phyloP scores from a whole-genome alignment of 2,888 invertebrate species.

The Drosophila leonis region DNA sequence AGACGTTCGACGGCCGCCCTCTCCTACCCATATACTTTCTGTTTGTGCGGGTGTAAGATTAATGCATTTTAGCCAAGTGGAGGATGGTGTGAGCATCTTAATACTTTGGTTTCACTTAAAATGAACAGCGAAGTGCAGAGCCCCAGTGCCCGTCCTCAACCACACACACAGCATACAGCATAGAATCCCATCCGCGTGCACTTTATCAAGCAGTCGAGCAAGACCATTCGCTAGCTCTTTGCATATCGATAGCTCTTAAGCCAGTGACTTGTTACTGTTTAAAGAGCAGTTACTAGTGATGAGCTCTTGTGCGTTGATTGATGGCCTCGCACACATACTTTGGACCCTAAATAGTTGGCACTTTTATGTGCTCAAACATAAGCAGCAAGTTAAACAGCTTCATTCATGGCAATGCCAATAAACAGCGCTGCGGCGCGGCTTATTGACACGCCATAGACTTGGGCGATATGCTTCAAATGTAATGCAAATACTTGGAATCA shows the following conservation, averaged over 20 bases:
- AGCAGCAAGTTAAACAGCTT: slow-evolving; percentile 31
- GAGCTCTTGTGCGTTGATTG: slow-evolving; percentile 52
- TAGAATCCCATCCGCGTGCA: slow-evolving; percentile 5
- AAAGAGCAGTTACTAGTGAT: slow-evolving; percentile 41
- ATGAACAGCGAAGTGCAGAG: slow-evolving; percentile 42
- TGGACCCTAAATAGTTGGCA: slow-evolving; percentile 52
- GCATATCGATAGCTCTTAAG: slow-evolving; percentile 65
- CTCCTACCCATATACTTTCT: not conserved
- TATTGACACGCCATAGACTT: slow-evolving; percentile 15
- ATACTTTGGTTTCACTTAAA: slow-evolving; percentile 75
- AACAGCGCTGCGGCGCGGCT: not conserved
- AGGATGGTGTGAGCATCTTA: slow-evolving; percentile 59
- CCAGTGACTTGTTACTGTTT: slow-evolving; percentile 55
- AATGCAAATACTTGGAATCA: not conserved
- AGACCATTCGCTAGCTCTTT: slow-evolving; percentile 42
- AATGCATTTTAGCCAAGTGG: slow-evolving; percentile 65
- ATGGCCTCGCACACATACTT: slow-evolving; percentile 54
- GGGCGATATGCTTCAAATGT: not conserved
- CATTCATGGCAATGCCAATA: slow-evolving; percentile 23
- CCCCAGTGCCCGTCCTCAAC: not conserved
- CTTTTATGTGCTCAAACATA: slow-evolving; percentile 29
- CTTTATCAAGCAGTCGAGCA: slow-evolving; percentile 18
- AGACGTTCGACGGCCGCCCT: slow-evolving; percentile 25
- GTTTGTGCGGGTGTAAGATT: slow-evolving; percentile 57
- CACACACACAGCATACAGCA: not conserved